Evolutionary conservation across 2,888 invertebrate species (phyloP), one percentile per base, ranked within the genome.

Genomic region (Mactromeris polynyma): DNA sequence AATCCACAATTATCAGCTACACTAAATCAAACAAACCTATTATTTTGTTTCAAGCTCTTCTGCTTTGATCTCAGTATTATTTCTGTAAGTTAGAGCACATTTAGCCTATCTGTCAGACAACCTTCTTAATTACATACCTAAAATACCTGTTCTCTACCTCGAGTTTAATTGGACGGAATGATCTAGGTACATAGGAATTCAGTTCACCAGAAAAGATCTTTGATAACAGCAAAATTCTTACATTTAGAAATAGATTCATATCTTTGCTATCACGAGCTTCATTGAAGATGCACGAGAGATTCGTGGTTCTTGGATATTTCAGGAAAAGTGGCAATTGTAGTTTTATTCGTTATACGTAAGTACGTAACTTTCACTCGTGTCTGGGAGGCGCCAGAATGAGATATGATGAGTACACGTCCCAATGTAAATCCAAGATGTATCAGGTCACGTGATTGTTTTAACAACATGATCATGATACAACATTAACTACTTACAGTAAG

Each of bases 161-260:
- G n/a, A 73, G 31, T 73, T 73, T 33, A 73, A 73, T 73, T 73
- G 73, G 73, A 36, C 31, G 36, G 19, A 73, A 73, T 73, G 36
- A 73, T 73, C 73, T 73, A 73, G 36, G 58, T 26, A 64, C 58
- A 26, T 9, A 64, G 58, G 58, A 26, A 64, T 64, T 64, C 26
- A 26, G 26, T 64, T 26, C 58, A 64, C 26, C 58, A 64, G 58
- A n/a, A 26, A 64, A 64, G 26, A 9, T 21, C 58, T 64, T 26
- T 64, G 58, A 64, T 64, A 64, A 64, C 58, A 9, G 58, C 9
- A 64, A 64, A 64, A 64, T 26, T 64, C 58, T 26, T 64, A 0
- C n/a, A n/a, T 2, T 9, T 64, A 64, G 58, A 64, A 64, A 64
- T 64, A 64, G 58, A 64, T 64, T 26, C 11, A n/a, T 64, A 64